Base-by-base conservation (phyloP, 1,140 invertebrate genomes). In the Nebria ingens region DNA sequence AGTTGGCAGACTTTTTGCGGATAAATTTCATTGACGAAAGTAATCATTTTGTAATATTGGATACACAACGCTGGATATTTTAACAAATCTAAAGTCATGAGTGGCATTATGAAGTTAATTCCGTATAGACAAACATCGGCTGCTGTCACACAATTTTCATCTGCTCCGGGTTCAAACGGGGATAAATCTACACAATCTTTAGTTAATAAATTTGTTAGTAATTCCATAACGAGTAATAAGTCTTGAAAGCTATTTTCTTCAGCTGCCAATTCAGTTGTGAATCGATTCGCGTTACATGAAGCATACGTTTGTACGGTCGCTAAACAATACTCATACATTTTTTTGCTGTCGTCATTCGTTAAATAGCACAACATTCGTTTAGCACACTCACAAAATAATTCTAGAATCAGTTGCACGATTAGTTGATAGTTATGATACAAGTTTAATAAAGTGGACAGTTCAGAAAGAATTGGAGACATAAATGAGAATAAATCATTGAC, bases 371-470 rank as follows among this genome's bases (percentile, higher is more conserved):
- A 68, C 75, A 87, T 82, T 56, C 76, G 71, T 55, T 82, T 80
- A 1, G 84, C 79, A 65, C 81, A 83, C 65, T 87, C 82, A 51
- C 78, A 79, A 57, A 89, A 83, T 2, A 93, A 69, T 65, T 91
- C 85, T 50, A 93, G 70, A 53, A 89, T 81, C 12, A 89, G 73
- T 63, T 89, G 79, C 17, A 93, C 85, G 53, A 93, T 79, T 55
- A 85, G 79, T 51, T 85, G 83, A 71, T 89, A 91, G 73, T 90
- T 90, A 70, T 88, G 86, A 66, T 89, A 92, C 2, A 86, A 64
- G 53, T 77, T 82, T 19, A 91, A 64, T 20, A 91, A 71, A 22
- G 76, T 76, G 1, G 85, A 79, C 60, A 85, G 70, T 64, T 87
- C 81, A 13, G 75, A 71, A 53, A 91, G 63, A 15, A 88, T 71